These are phyloP conservation scores for Drosophila birchii DNA, from an alignment of 2,888 invertebrate genomes.

Conservation along the genomic window DNA sequence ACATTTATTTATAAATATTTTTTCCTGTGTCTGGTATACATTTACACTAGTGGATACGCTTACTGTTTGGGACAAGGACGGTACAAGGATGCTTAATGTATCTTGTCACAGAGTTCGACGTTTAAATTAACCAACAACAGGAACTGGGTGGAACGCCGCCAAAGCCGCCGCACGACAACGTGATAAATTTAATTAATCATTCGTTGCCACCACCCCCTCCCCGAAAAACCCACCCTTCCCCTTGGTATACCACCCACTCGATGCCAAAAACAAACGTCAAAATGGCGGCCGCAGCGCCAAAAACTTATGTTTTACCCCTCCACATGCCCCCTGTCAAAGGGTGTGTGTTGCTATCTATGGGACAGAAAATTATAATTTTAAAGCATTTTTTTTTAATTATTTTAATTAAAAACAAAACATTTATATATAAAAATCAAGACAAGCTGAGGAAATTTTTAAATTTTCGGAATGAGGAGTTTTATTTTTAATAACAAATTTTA, in stretches of 20 bases:
- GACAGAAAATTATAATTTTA: background rate
- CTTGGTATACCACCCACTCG: background rate
- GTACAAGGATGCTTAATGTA: conserved; percentile 60
- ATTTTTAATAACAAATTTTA: no score
- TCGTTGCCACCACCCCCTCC: conserved; percentile 39
- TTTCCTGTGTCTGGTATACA: background rate
- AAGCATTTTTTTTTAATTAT: background rate
- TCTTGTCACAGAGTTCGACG: conserved; percentile 72
- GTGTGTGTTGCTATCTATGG: background rate
- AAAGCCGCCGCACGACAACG: conserved; percentile 55
- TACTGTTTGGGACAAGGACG: conserved; percentile 27
- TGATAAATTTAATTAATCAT: conserved; percentile 79
- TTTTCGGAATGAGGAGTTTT: no score
- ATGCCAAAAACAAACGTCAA: conserved; percentile 65
- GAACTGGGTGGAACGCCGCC: conserved; percentile 35
- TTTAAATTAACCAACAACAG: conserved; percentile 68
- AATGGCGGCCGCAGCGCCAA: conserved; percentile 58
- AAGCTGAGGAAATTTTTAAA: background rate
- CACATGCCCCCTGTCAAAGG: background rate
- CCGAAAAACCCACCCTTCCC: background rate
- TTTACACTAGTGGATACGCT: conserved; percentile 11
- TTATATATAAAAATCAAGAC: background rate
- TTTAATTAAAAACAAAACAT: no score
- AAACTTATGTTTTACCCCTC: conserved; percentile 54
- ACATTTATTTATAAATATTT: background rate